phyloP scores from a whole-genome alignment of 2,113 vertebrate species.

The Phodopus roborovskii region DNA sequence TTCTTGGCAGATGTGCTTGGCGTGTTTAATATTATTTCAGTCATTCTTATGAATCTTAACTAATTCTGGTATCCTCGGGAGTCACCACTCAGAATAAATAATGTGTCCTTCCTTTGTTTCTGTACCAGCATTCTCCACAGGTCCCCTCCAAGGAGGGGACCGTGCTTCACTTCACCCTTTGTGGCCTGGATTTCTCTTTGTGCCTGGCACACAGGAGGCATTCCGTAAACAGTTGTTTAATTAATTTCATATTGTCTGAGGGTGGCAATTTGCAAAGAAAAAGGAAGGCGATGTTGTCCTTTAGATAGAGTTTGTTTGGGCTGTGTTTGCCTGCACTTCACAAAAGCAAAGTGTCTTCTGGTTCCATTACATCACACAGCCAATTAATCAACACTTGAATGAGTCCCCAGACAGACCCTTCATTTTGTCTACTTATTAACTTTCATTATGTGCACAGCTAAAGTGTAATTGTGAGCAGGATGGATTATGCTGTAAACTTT shows the following conservation, averaged over 20 bases:
- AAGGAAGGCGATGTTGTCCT: slow-evolving; percentile 70
- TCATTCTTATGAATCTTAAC: slow-evolving; percentile 74
- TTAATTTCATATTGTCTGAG: slow-evolving; percentile 69
- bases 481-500: slow-evolving; percentile 87
- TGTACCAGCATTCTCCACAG: not conserved
- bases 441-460: slow-evolving; percentile 88
- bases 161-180: not conserved
- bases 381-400: slow-evolving; percentile 88
- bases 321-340: slow-evolving; percentile 68
- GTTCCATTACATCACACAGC: slow-evolving; percentile 82
- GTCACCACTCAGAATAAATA: slow-evolving; percentile 70
- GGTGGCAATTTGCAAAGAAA: slow-evolving; percentile 54
- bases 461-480: slow-evolving; percentile 90
- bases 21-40: slow-evolving; percentile 63
- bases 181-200: not conserved
- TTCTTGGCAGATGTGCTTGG: slow-evolving; percentile 73
- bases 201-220: not conserved
- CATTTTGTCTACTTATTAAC: slow-evolving; percentile 90
- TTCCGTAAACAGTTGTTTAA: slow-evolving; percentile 68
- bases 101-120: slow-evolving; percentile 66
- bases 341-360: slow-evolving; percentile 74
- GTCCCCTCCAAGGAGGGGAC: not conserved
- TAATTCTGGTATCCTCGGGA: slow-evolving; percentile 67
- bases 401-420: slow-evolving; percentile 85
- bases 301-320: slow-evolving; percentile 75